Evolutionary conservation across 2,113 vertebrate species (phyloP), one percentile per base, ranked within the genome.

Genomic region (Saimiri boliviensis): DNA sequence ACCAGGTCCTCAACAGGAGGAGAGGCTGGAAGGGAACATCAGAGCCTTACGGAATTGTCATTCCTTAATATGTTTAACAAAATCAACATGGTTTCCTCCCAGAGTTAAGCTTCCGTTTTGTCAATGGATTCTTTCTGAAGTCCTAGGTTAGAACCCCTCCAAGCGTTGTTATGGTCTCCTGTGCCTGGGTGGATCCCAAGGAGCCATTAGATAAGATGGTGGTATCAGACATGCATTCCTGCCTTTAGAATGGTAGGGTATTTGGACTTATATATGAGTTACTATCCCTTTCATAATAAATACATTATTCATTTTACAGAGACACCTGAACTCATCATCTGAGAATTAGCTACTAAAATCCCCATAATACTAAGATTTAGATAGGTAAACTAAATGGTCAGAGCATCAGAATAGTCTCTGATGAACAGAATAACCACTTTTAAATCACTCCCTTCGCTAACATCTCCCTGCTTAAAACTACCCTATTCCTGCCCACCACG

Each of bases 51-150:
- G 4, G 40, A 86, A 49, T 10, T 20, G 8, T 66, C 70, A 80
- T 16, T 37, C 35, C 47, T 66, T 76, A 77, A 23, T n/a, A 40
- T 9, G 32, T 56, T 86, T 89, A 81, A 82, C 14, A 58, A 94
- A 84, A 94, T 52, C 0, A 12, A 16, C 14, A 32, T 7, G 12
- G 2, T 35, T 89, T 49, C 27, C 16, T 89, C 19, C 74, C 58
- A 68, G 42, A 77, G 74, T 76, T 83, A 79, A 94, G 49, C 45
- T 92, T 93, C 45, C 10, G 60, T 68, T 91, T 66, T 84, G 85
- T 66, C 32, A 12, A 42, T 35, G 35, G 76, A 52, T 63, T 32
- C 42, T 92, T 76, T 35, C 49, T 63, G 8, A 79, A 47, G 40
- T 45, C 42, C 6, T 35, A 6, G 7, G 40, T 21, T 47, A 79